phyloP scores from a whole-genome alignment of 2,888 invertebrate species.

The Cactoblastis cactorum region DNA sequence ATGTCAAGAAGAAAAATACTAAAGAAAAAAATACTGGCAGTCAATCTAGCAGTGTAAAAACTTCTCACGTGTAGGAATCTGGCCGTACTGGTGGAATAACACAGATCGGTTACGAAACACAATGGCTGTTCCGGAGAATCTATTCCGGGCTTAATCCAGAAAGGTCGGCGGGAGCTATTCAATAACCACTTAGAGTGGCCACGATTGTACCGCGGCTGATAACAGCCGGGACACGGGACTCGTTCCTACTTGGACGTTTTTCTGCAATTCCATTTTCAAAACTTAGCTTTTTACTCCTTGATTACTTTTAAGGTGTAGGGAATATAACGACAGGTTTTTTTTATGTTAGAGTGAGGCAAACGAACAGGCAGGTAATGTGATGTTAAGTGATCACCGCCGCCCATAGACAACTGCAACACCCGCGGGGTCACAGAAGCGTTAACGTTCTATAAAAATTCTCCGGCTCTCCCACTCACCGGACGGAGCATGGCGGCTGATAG shows the following conservation, averaged over 20 bases:
- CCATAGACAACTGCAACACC: too few species aligned
- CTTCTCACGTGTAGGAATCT: not conserved
- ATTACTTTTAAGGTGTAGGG: not conserved
- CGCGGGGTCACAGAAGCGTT: too few species aligned
- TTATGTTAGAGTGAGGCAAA: too few species aligned
- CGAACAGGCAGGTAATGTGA: too few species aligned
- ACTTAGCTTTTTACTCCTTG: not conserved
- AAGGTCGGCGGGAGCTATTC: constrained; percentile 65
- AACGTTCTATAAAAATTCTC: too few species aligned
- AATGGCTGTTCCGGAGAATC: constrained; percentile 54
- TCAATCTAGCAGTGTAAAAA: not conserved
- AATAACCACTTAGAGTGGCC: constrained; percentile 67
- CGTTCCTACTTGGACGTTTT: constrained; percentile 25
- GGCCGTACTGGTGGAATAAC: constrained; percentile 31
- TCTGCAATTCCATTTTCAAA: not conserved
- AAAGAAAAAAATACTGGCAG: too few species aligned
- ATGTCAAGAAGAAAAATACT: too few species aligned
- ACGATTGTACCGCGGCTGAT: constrained; percentile 55
- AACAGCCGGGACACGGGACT: constrained; percentile 34
- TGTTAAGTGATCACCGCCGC: too few species aligned
- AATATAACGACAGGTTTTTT: not conserved
- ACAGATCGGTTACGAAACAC: constrained; percentile 57
- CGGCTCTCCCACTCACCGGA: too few species aligned
- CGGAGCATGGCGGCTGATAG: too few species aligned
- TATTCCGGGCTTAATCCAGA: constrained; percentile 65